Percentiles rank a stretch among this genome's conserved stretches.
These are phyloP conservation scores for Acanthococcus lagerstroemiae DNA, from an alignment of 2,888 invertebrate species.

Conservation along the genomic window DNA sequence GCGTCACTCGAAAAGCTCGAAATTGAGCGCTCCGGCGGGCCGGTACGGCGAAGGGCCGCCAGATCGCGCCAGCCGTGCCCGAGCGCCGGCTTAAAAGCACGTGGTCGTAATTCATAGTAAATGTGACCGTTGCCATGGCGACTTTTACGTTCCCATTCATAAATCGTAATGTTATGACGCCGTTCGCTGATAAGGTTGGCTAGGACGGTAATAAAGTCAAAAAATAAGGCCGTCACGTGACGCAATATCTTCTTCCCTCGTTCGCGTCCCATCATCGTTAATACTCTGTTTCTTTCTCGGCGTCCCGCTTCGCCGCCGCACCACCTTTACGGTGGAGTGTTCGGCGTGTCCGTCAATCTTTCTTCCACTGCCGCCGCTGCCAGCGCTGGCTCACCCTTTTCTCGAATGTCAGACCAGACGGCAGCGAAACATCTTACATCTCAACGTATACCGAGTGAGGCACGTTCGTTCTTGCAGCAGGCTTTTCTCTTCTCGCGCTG, in stretches of 20 bases:
- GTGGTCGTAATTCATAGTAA: conserved; percentile 31
- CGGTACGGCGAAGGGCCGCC: background rate
- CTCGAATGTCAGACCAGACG: conserved; percentile 27
- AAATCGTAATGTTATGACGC: conserved; percentile 31
- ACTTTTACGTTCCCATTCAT: conserved; percentile 30
- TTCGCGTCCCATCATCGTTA: background rate
- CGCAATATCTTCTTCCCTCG: conserved; percentile 27
- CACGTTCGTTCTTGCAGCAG: background rate
- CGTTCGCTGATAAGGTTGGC: conserved; percentile 31
- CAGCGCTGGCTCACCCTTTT: background rate
- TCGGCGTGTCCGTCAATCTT: conserved; percentile 20
- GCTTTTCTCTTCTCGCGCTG: too few relatives aligned
- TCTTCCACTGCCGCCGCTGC: background rate
- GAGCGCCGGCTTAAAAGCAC: conserved; percentile 13
- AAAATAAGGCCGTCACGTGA: conserved; percentile 31
- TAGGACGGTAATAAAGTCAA: conserved; percentile 31
- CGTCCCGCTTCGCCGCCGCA: conserved; percentile 7
- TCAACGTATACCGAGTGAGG: conserved; percentile 19
- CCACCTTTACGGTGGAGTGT: background rate
- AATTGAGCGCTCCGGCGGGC: background rate
- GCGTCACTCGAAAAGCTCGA: background rate
- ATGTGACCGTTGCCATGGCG: conserved; percentile 29
- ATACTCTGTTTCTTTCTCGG: conserved; percentile 5
- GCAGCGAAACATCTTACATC: conserved; percentile 18
- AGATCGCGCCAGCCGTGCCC: conserved; percentile 20